phyloP scores from a whole-genome alignment of 2,797 vertebrate species.

The Rhynchotus rufescens region DNA sequence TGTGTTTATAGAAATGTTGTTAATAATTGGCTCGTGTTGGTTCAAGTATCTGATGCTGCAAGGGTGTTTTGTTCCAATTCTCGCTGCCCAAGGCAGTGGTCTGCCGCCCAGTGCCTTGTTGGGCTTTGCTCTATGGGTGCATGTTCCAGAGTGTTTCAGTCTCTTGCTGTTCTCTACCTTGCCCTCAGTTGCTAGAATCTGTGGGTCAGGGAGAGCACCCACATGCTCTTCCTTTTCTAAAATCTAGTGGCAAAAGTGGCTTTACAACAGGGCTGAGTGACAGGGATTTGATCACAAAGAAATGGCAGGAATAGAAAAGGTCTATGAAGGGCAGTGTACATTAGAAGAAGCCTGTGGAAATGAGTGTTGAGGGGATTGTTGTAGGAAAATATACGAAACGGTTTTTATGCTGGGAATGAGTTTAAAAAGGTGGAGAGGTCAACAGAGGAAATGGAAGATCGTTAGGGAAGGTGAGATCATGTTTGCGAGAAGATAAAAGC shows the following conservation, averaged over 20 bases:
- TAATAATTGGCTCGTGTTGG: neutral
- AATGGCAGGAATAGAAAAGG: neutral
- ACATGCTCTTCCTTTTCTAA: neutral
- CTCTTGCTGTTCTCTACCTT: neutral
- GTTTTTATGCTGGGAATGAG: neutral
- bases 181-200: neutral
- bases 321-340: neutral
- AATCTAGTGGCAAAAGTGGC: constrained; percentile 4
- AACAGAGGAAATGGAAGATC: neutral
- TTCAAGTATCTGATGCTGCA: constrained; percentile 5
- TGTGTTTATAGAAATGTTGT: neutral
- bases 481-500: neutral
- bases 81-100: neutral
- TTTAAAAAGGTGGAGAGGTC: neutral
- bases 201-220: neutral
- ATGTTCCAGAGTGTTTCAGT: neutral
- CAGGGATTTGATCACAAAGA: neutral
- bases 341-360: neutral
- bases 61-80: neutral
- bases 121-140: neutral
- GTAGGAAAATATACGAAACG: neutral
- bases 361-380: neutral
- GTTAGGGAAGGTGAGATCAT: neutral
- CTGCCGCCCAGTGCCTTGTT: neutral
- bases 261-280: neutral